A percentile compares a stretch with the other conserved stretches of the same genome.
Evolutionary conservation across 2,888 invertebrate genomes (phyloP).

Genomic region (Scaptomyza flava): DNA sequence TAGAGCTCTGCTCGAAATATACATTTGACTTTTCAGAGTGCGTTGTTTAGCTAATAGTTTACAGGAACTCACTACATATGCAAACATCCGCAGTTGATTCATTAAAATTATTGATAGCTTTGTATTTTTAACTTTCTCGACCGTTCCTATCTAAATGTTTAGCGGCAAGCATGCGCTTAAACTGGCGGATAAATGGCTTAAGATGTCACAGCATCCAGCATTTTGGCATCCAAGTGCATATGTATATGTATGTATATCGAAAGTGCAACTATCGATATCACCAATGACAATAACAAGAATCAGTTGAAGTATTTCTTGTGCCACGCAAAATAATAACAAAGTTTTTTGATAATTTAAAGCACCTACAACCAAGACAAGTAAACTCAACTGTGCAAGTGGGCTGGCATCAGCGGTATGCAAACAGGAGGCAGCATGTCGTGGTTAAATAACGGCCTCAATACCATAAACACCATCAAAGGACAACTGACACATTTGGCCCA

Average conservation of each 20-base stretch:
- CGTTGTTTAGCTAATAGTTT: no score
- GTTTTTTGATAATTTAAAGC: constrained; percentile 49
- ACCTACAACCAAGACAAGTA: constrained; percentile 21
- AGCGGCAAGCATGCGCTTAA: no score
- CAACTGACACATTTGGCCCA: constrained; percentile 95
- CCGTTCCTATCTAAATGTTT: no score
- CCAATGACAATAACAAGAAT: constrained; percentile 72
- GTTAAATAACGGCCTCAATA: constrained; percentile 86
- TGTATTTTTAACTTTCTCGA: no score
- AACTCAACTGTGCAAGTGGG: constrained; percentile 17
- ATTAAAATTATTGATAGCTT: no score
- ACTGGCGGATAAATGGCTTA: not conserved
- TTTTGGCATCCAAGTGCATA: constrained; percentile 16
- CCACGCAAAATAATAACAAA: constrained; percentile 71
- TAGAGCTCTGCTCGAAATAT: no score
- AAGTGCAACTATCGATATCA: constrained; percentile 38
- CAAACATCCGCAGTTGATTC: no score
- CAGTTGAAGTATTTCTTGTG: constrained; percentile 73
- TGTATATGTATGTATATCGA: no score
- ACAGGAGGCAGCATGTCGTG: constrained; percentile 86
- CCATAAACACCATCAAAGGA: constrained; percentile 90
- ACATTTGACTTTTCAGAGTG: no score
- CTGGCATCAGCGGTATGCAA: constrained; percentile 26
- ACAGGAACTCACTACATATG: no score
- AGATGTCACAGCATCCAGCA: constrained; percentile 33